These are phyloP conservation scores for Sinohyriopsis cumingii DNA, from an alignment of 2,888 invertebrate species.

Conservation along the genomic window DNA sequence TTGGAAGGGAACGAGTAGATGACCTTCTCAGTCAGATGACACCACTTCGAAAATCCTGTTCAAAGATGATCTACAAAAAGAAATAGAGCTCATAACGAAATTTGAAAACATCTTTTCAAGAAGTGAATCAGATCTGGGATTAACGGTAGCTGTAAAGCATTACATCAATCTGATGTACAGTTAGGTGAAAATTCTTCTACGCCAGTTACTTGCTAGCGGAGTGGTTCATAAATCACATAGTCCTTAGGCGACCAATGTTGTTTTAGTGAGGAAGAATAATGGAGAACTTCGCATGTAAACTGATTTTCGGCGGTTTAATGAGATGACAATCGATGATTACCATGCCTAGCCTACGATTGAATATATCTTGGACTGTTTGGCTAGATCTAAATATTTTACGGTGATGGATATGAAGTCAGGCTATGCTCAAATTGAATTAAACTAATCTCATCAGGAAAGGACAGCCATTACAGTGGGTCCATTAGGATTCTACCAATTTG, in stretches of 20 bases:
- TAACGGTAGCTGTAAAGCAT: no score
- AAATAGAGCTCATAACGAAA: no score
- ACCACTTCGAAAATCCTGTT: no score
- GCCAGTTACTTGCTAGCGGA: neutral
- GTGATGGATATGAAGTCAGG: slow-evolving; percentile 7
- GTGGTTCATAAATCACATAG: neutral
- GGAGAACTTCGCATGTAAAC: slow-evolving; percentile 9
- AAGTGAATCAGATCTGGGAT: no score
- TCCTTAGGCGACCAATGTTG: slow-evolving; percentile 10
- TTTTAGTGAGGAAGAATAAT: slow-evolving; percentile 16
- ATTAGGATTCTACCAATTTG: slow-evolving; percentile 11
- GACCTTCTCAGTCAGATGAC: no score
- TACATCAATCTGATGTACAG: no score
- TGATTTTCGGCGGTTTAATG: slow-evolving; percentile 6
- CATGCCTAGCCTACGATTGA: slow-evolving; percentile 9
- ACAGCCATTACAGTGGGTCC: slow-evolving; percentile 11
- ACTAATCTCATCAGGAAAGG: slow-evolving; percentile 2
- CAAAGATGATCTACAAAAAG: no score
- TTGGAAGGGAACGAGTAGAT: no score
- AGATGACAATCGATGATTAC: slow-evolving; percentile 1
- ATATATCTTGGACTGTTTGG: slow-evolving; percentile 7
- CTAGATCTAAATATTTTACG: slow-evolving; percentile 5
- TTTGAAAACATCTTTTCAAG: no score
- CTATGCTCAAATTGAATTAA: slow-evolving; percentile 9
- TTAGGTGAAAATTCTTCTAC: no score